These are phyloP conservation scores for Gadopsis bispinosus DNA, from an alignment of 2,797 vertebrate species.

Conservation along the genomic window DNA sequence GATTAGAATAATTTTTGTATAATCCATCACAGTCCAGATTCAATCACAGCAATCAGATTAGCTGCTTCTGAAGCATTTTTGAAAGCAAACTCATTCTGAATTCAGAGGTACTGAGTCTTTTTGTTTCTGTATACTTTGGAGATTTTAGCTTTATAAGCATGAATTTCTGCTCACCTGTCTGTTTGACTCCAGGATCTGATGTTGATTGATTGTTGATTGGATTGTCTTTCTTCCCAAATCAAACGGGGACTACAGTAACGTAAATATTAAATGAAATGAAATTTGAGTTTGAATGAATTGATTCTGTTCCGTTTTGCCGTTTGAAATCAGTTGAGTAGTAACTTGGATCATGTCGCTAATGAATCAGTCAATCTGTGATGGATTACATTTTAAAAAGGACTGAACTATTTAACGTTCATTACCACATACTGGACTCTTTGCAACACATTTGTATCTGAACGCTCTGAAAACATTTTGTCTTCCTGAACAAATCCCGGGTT, in stretches of 20 bases:
- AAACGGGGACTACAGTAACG: background rate
- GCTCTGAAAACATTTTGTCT: conserved; percentile 66
- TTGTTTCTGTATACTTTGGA: background rate
- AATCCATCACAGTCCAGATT: conserved; percentile 63
- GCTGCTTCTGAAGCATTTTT: conserved; percentile 15
- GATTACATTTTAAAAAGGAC: conserved; percentile 26
- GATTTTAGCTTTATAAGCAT: background rate
- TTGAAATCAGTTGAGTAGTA: background rate
- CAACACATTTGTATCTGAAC: conserved; percentile 64
- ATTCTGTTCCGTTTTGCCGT: background rate
- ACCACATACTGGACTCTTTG: background rate
- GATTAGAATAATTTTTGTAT: conserved; percentile 21
- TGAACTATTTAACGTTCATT: background rate
- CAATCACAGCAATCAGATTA: conserved; percentile 30
- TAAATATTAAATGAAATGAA: conserved; percentile 3
- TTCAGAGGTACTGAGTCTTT: background rate
- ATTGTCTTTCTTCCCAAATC: too few species aligned
- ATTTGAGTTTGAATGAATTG: background rate
- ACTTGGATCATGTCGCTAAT: background rate
- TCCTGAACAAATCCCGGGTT: conserved; percentile 75
- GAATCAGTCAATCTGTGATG: conserved; percentile 52
- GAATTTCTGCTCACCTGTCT: background rate
- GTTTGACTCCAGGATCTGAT: background rate
- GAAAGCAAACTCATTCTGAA: background rate
- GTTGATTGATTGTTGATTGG: background rate